Conservation (phyloP, 2,113 vertebrate genomes). For the Clinocottus analis region DNA sequence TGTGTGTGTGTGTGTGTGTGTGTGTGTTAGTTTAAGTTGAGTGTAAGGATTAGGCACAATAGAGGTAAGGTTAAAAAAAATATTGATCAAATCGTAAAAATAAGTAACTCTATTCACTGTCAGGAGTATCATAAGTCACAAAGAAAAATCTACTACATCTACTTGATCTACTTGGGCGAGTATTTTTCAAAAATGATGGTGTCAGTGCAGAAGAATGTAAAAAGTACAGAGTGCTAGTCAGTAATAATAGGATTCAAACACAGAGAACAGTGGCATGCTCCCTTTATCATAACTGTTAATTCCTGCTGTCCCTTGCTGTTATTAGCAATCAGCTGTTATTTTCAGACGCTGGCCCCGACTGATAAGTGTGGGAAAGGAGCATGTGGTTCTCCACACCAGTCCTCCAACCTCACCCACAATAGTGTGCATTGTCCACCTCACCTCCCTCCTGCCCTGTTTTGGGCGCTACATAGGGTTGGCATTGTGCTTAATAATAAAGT, state of each 20-base stretch:
- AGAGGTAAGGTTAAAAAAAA: background rate
- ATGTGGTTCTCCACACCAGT: conserved; percentile 74
- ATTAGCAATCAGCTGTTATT: conserved; percentile 71
- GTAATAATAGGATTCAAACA: conserved; percentile 8
- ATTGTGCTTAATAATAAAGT: conserved; percentile 83
- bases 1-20: background rate
- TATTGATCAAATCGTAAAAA: background rate
- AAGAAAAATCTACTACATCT: background rate
- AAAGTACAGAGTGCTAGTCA: background rate
- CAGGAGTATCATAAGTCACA: background rate
- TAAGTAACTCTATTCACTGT: no score
- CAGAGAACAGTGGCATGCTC: background rate
- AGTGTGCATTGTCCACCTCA: conserved; percentile 74
- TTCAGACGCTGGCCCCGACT: conserved; percentile 70
- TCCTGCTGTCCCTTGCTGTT: conserved; percentile 54
- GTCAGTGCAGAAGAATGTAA: background rate
- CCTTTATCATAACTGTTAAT: conserved; percentile 55
- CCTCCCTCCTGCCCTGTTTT: conserved; percentile 63
- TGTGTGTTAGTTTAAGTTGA: no score
- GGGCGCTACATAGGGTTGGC: conserved; percentile 75
- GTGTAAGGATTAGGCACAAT: background rate
- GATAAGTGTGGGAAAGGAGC: conserved; percentile 82
- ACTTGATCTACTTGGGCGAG: background rate
- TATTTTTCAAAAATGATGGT: background rate
- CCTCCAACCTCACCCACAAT: conserved; percentile 70